Evolutionary conservation across 2,797 vertebrate species (phyloP), one percentile per base, ranked within the genome.

Genomic region (Chrysocyon brachyurus): DNA sequence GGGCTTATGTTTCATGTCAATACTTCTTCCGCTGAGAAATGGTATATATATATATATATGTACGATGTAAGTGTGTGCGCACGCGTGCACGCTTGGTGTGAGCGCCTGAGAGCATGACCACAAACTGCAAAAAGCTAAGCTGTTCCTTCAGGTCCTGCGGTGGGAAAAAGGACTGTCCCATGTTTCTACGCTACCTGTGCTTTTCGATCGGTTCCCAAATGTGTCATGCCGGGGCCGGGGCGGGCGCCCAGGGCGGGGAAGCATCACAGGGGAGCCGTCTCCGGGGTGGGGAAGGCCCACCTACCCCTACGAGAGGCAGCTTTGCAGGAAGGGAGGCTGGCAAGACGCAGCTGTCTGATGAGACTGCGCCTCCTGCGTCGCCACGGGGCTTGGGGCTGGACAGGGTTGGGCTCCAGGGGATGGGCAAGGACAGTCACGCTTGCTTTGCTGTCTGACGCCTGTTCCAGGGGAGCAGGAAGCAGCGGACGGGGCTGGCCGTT

Each of bases 1-100:
- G 97, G 87, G 59, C 95, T 98, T 98, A 97, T 91, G 94, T 97
- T 85, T 91, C 4, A 98, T 98, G 98, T 98, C 94, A 96, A 97
- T 98, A 97, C 73, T 98, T 97, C 3, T 96, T 97, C 87, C 91
- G 95, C 94, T 97, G 95, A 98, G 96, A 98, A 97, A 95, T 6
- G 46, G 81, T 97, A 97, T 97, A 95, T 98, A 93, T 98, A 93
- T 98, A 91, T 98, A 90, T n/a, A 5, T 77, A 54, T 77, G 7
- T 70, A 7, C 56, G 6, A 9, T 2, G 33, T 22, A 16, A 6
- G 26, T 40, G 46, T 8, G 95, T 83, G 72, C 52, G 59, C 19
- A 49, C 5, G 4, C 19, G 6, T 7, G 36, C 10, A 15, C 22
- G 22, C n/a, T 68, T 66, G 31, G 11, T 12, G 9, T 22, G 83